A percentile compares a stretch with the other conserved stretches of the same genome.
These are phyloP conservation scores for Microctenopoma lineatum DNA, from an alignment of 2,797 vertebrate genomes.

Conservation along the genomic window DNA sequence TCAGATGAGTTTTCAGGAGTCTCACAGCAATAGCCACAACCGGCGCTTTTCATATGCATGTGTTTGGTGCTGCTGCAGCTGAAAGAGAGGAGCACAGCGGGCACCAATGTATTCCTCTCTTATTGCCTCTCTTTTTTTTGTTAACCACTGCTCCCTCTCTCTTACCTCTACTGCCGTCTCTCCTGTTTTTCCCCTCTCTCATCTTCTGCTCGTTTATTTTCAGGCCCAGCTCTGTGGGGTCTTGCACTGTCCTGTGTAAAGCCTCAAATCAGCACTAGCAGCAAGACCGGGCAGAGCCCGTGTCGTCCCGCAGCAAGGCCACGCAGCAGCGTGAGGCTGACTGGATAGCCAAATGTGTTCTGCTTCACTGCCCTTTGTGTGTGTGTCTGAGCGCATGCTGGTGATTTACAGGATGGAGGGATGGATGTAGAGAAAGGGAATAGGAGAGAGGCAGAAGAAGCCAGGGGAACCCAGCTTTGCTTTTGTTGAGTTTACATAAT, in stretches of 20 bases:
- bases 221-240: slow-evolving; percentile 18
- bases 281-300: slow-evolving; percentile 53
- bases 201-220: slow-evolving; percentile 17
- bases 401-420: slow-evolving; percentile 60
- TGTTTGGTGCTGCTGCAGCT: slow-evolving; percentile 45
- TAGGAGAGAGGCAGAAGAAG: slow-evolving; percentile 11
- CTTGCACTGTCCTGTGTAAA: slow-evolving; percentile 43
- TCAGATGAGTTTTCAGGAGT: slow-evolving; percentile 39
- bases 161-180: slow-evolving; percentile 8
- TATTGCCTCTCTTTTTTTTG: background rate
- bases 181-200: slow-evolving; percentile 10
- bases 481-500: slow-evolving; percentile 75
- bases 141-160: background rate
- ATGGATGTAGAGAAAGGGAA: slow-evolving; percentile 34
- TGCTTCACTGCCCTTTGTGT: slow-evolving; percentile 57
- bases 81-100: slow-evolving; percentile 45
- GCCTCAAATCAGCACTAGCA: slow-evolving; percentile 67
- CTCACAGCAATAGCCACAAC: slow-evolving; percentile 33
- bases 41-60: slow-evolving; percentile 46
- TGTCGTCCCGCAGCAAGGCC: slow-evolving; percentile 65
- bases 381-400: slow-evolving; percentile 53
- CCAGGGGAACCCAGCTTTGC: slow-evolving; percentile 58
- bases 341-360: slow-evolving; percentile 65
- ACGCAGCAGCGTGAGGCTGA: slow-evolving; percentile 66
- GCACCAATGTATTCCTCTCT: slow-evolving; percentile 20